Evolutionary conservation across 2,888 invertebrate species (phyloP).

Genomic region (Lymantria dispar): DNA sequence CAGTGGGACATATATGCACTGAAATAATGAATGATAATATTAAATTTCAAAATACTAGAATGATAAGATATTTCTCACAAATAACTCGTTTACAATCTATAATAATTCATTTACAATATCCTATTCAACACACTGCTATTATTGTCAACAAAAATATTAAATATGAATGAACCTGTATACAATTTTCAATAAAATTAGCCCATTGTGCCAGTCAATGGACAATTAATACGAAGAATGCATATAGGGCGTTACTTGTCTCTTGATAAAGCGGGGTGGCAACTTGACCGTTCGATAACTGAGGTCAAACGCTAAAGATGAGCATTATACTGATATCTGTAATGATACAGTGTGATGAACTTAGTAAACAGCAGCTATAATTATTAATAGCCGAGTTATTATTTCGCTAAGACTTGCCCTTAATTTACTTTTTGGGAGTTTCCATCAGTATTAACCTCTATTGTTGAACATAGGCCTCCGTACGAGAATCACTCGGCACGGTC

Average conservation of each 20-base stretch:
- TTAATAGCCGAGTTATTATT: slow-evolving; percentile 39
- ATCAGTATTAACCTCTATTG: too few relatives aligned
- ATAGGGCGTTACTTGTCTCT: slow-evolving; percentile 41
- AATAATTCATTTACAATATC: slow-evolving; percentile 28
- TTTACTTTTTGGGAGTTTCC: too few relatives aligned
- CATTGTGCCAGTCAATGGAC: slow-evolving; percentile 56
- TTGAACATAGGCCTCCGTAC: too few relatives aligned
- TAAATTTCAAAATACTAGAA: slow-evolving; percentile 6
- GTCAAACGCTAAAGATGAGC: slow-evolving; percentile 72
- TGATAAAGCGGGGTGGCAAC: slow-evolving; percentile 72
- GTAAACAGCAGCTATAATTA: slow-evolving; percentile 56
- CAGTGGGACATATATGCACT: background rate
- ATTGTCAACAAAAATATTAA: slow-evolving; percentile 16
- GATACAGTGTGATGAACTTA: slow-evolving; percentile 72
- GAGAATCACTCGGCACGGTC: too few relatives aligned
- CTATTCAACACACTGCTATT: slow-evolving; percentile 25
- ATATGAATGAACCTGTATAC: slow-evolving; percentile 30
- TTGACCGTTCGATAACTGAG: slow-evolving; percentile 55
- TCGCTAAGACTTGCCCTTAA: slow-evolving; percentile 26
- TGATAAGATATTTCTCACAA: slow-evolving; percentile 11
- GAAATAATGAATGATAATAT: background rate
- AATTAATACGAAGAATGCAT: slow-evolving; percentile 61
- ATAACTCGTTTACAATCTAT: slow-evolving; percentile 22
- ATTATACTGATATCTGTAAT: slow-evolving; percentile 59
- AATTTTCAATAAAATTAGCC: slow-evolving; percentile 41